These are phyloP conservation scores for Protodeltote pygarga DNA, from an alignment of 2,888 invertebrate species.

Conservation along the genomic window DNA sequence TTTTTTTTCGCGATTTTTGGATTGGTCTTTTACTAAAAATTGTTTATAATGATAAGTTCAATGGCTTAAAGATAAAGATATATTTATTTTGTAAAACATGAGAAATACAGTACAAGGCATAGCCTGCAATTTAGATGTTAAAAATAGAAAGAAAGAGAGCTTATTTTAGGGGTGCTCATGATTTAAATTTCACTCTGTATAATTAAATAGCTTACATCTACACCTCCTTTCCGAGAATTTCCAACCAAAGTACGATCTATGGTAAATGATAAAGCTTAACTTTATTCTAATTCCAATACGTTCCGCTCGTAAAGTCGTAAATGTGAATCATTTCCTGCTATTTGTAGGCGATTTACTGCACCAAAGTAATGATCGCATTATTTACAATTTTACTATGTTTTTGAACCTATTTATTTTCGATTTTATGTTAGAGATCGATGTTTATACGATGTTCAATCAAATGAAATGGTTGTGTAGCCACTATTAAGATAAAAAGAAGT, in stretches of 20 bases:
- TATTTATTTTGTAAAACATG: no score
- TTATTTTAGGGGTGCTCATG: no score
- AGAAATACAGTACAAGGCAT: no score
- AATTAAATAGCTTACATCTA: no score
- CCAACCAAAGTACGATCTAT: slow-evolving; percentile 8
- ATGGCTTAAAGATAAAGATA: no score
- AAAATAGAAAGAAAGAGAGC: no score
- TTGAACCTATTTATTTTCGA: slow-evolving; percentile 20
- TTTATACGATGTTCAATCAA: background rate
- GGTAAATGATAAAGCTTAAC: slow-evolving; percentile 33
- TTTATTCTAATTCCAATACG: slow-evolving; percentile 36
- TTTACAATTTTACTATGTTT: slow-evolving; percentile 28
- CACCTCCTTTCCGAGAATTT: background rate
- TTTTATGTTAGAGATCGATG: slow-evolving; percentile 18
- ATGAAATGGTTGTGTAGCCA: background rate
- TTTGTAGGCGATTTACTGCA: slow-evolving; percentile 44
- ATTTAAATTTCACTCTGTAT: no score
- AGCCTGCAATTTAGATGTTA: no score
- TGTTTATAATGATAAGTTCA: no score
- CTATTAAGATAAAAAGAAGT: no score
- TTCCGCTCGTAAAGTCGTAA: slow-evolving; percentile 40
- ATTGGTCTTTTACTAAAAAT: no score
- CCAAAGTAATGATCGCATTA: slow-evolving; percentile 33
- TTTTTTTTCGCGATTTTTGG: no score
- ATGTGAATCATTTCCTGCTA: slow-evolving; percentile 43